Conservation (phyloP, 2,888 invertebrate genomes). For the Dryobotodes eremita region DNA sequence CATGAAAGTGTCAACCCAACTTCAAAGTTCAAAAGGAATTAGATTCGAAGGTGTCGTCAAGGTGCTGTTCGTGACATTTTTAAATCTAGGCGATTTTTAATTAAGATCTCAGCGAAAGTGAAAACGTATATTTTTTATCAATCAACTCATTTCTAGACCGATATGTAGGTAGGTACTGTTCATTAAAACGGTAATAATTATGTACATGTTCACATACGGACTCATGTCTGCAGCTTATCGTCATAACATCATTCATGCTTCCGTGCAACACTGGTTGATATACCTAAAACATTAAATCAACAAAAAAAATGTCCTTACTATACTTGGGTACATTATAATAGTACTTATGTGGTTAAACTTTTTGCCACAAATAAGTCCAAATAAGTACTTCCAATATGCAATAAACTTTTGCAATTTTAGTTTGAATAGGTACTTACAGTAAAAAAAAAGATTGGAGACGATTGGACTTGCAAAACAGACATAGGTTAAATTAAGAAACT, state of each 20-base stretch:
- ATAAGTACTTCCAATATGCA: not conserved
- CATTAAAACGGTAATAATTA: constrained; percentile 46
- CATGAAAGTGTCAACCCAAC: constrained; percentile 15
- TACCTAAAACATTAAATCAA: constrained; percentile 17
- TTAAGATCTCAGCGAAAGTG: constrained; percentile 79
- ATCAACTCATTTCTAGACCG: constrained; percentile 31
- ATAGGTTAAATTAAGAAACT: constrained; percentile 27
- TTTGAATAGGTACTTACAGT: not conserved
- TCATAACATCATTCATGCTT: constrained; percentile 53
- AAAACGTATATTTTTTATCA: constrained; percentile 66
- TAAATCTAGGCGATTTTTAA: constrained; percentile 58
- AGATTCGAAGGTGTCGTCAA: constrained; percentile 44
- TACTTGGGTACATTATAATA: too few species aligned
- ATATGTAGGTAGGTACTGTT: constrained; percentile 31
- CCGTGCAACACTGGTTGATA: constrained; percentile 23
- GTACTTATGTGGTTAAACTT: not conserved
- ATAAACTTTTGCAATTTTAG: constrained; percentile 1
- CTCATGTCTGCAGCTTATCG: constrained; percentile 43
- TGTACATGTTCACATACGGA: constrained; percentile 27
- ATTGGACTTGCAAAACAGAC: constrained; percentile 33
- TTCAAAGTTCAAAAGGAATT: constrained; percentile 8
- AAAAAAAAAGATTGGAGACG: not conserved
- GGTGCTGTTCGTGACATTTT: constrained; percentile 64
- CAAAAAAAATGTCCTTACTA: not conserved
- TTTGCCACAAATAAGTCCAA: not conserved